These are phyloP conservation scores for Seira sanloemensis DNA, from an alignment of 2,888 invertebrate species.

Conservation along the genomic window DNA sequence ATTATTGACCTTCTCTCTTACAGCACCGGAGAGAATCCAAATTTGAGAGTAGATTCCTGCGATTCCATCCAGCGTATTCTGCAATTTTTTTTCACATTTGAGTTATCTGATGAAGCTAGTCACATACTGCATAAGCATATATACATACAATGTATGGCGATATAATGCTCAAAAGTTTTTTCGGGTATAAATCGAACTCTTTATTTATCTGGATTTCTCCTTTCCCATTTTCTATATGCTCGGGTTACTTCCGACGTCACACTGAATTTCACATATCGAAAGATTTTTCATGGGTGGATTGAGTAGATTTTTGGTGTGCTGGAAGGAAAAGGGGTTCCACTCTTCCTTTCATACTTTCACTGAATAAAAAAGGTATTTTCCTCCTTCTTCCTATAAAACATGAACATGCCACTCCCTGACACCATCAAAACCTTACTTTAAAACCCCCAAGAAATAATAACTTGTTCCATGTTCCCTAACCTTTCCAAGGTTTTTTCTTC, in stretches of 20 bases:
- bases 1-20: constrained; percentile 57
- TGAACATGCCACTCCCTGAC: constrained; percentile 48
- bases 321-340: constrained; percentile 22
- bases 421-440: constrained; percentile 42
- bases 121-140: no score
- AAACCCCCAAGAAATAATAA: constrained; percentile 26
- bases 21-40: background rate
- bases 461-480: constrained; percentile 1
- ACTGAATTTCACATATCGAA: background rate
- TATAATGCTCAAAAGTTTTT: background rate
- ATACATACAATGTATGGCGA: background rate
- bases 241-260: constrained; percentile 14
- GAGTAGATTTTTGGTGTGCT: constrained; percentile 25
- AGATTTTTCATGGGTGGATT: constrained; percentile 31
- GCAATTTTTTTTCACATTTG: constrained; percentile 3
- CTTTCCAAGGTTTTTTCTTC: no score
- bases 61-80: background rate
- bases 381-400: background rate
- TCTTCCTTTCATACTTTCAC: constrained; percentile 6
- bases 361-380: background rate
- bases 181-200: background rate
- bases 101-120: background rate
- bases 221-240: constrained; percentile 1
- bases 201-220: background rate
- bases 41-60: background rate